Percentiles rank a stretch among this genome's conserved stretches.
These are phyloP conservation scores for Acrobasis repandana DNA, from an alignment of 2,888 invertebrate species.

Conservation along the genomic window DNA sequence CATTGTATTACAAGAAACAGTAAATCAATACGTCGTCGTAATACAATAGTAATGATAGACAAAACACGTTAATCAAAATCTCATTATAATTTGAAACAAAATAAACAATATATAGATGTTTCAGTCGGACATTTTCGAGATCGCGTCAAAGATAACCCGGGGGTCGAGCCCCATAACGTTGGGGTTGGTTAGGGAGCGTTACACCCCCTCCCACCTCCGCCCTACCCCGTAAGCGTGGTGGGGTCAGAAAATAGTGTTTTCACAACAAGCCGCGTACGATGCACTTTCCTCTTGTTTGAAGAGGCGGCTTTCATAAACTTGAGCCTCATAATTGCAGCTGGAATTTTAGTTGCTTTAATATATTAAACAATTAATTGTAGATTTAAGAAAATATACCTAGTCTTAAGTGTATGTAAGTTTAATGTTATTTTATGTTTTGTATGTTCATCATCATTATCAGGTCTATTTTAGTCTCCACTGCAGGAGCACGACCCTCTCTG, in stretches of 20 bases:
- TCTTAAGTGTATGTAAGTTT: too few species aligned
- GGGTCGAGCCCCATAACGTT: conserved; percentile 47
- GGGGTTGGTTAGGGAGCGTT: conserved; percentile 54
- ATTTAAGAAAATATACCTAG: too few species aligned
- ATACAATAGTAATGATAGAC: too few species aligned
- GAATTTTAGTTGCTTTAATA: background rate
- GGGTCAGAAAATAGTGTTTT: conserved; percentile 44
- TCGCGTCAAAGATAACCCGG: conserved; percentile 29
- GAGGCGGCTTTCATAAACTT: conserved; percentile 12
- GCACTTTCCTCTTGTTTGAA: conserved; percentile 36
- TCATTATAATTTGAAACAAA: background rate
- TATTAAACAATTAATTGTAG: background rate
- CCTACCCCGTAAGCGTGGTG: conserved; percentile 6
- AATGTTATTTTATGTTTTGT: too few species aligned
- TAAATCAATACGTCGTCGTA: too few species aligned
- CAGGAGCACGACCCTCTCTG: too few species aligned
- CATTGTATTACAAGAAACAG: too few species aligned
- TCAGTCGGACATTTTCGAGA: conserved; percentile 16
- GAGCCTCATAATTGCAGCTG: conserved; percentile 35
- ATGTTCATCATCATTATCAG: too few species aligned
- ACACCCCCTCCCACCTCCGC: conserved; percentile 13
- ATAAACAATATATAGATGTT: background rate
- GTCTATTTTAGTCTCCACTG: too few species aligned
- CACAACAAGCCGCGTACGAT: conserved; percentile 42
- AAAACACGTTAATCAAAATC: background rate